Evolutionary conservation across 2,113 vertebrate species (phyloP), one percentile per base, ranked within the genome.

Genomic region (Clupea harengus): DNA sequence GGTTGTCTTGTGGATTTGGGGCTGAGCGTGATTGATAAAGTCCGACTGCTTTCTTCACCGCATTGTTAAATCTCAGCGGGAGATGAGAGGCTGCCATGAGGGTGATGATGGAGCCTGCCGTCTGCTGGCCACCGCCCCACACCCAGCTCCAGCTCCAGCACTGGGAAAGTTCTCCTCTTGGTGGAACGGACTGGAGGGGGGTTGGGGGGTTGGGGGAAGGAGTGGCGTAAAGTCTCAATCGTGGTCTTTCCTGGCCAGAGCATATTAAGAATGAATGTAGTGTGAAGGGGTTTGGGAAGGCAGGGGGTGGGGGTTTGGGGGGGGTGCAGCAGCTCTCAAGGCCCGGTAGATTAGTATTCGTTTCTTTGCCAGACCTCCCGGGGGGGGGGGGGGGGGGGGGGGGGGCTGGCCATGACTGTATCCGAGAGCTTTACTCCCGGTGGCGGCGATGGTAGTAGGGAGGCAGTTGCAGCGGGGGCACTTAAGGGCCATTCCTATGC

Each of bases 401-500:
- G 17, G 32, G 72, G 8, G 0, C 32, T 32, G 28, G 28, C 28
- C 72, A 6, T 32, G 72, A 13, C 72, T 13, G 13, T 44, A 78
- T 32, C 72, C 72, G 72, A 39, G 39, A 39, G 25, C 72, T 13
- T 39, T 32, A 28, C 72, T 78, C 72, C 72, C 25, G 13, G 28
- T 11, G 28, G 25, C 28, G 10, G 32, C 25, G 15, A 13, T 6
- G 72, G 28, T 15, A 15, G 25, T 10, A 10, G 22, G n/a, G n/a
- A 18, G 32, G 52, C 28, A 45, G 44, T 57, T 82, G 57, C 85
- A 83, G 86, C 83, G 87, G 80, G 80, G 54, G 78, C 85, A 83
- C 87, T 90, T 87, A 87, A 83, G 78, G 81, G 64, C 85, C 72
- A 82, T 84, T 83, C 84, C 86, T 84, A 85, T 83, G 81, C 87